Base-by-base conservation (phyloP, 2,888 invertebrate genomes). In the Tenthredo distinguenda region DNA sequence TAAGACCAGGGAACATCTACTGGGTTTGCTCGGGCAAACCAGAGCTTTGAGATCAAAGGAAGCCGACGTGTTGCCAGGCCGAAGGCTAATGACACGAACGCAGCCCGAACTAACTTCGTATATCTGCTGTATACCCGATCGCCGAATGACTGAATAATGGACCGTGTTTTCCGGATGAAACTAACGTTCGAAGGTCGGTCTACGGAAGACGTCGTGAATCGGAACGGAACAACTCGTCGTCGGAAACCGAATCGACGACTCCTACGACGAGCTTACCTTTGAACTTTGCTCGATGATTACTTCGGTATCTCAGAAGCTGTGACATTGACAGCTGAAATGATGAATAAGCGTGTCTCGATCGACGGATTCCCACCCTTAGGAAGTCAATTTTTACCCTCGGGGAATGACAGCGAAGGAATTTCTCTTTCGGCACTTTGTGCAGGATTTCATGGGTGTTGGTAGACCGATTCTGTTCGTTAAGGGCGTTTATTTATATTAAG, bases 21-120 rank as follows among this genome's bases (percentile, higher is more conserved):
- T 55, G n/a, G 55, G 55, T 55, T 43, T 40, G 21, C 43, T 43
- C 10, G 43, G 77, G 50, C 40, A 21, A 81, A 43, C 26, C 55
- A 62, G 79, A 31, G 47, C 31, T 37, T 58, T 10, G 12, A 88
- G 88, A 90, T 90, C 90, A 90, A 90, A 90, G 90, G 83, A 87
- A 37, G 86, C 88, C 89, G 89, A 85, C 87, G 85, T 86, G 87
- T 87, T 87, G 84, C 85, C 4, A 21, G 62, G 58, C 62, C 43
- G 31, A 26, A 40, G 65, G 87, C 86, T 89, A 90, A 90, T 90
- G 90, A 89, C 89, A 89, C 90, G 68, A 26, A 77, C 31, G 77
- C 55, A 50, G 31, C 50, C 77, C 34, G 77, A 55, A 55, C 77
- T 26, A 40, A 55, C 55, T 55, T 77, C 55, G 77, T 77, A 31